These are phyloP conservation scores for human (Homo sapiens) DNA, from an alignment of 2,113 vertebrate genomes.

Conservation along the genomic window DNA sequence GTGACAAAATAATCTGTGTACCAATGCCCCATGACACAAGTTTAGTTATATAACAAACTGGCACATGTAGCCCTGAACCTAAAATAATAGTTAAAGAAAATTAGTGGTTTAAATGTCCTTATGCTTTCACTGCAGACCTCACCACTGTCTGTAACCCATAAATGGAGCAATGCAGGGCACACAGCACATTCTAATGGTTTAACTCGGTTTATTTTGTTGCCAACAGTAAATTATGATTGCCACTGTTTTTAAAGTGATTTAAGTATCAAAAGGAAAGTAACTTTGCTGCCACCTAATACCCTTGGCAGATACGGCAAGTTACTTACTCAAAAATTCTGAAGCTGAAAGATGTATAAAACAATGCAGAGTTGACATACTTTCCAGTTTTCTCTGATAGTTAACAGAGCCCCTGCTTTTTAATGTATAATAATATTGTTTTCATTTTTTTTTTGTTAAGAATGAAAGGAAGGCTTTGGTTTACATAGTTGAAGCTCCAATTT, in stretches of 20 bases:
- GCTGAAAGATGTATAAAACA: not conserved
- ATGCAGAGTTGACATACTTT: not conserved
- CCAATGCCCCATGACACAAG: too few species aligned
- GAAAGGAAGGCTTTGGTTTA: not conserved
- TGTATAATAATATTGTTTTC: not conserved
- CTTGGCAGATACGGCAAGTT: not conserved
- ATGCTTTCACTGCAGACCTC: not conserved
- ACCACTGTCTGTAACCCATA: not conserved
- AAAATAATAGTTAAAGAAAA: not conserved
- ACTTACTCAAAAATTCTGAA: not conserved
- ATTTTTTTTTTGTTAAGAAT: not conserved
- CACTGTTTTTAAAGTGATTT: not conserved
- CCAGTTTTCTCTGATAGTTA: not conserved
- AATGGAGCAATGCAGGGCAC: not conserved
- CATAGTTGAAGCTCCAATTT: not conserved
- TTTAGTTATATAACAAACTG: too few species aligned
- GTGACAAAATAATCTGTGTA: too few species aligned
- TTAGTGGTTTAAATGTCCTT: not conserved
- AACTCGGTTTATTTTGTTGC: not conserved
- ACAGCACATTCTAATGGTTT: not conserved
- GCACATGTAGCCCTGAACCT: too few species aligned
- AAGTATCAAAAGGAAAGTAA: not conserved
- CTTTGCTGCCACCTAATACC: not conserved
- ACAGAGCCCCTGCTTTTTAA: not conserved
- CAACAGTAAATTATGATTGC: not conserved